Base-by-base conservation (phyloP, 2,888 invertebrate species). In the Sinohyriopsis cumingii region DNA sequence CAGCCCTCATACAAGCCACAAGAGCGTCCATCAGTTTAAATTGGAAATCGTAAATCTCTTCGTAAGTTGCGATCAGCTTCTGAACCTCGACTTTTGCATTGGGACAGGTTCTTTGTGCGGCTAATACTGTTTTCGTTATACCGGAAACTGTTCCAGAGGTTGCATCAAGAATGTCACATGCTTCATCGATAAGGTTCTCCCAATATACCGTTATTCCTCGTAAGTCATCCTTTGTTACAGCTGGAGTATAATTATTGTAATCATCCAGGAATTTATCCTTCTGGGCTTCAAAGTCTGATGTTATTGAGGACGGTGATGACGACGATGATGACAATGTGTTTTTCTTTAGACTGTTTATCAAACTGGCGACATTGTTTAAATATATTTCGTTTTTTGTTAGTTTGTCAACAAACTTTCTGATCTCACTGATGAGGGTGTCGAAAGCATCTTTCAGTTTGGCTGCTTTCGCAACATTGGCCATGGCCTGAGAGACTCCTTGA, bases 21-120 rank as follows among this genome's bases (percentile, higher is more conserved):
- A 63, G 45, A 7, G 63, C 19, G 54, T 63, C 63, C 63, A 63
- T 63, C 63, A 63, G 12, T 24, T 63, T 55, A 63, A 63, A 63
- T 53, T 63, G 63, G 18, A 63, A 63, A 15, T 63, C 63, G 55
- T 54, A 63, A 33, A 63, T 63, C 24, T 63, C 63, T 63, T 63
- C 63, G 15, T 53, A 24, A 9, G 55, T 19, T 9, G 54, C 24
- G 18, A 63, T 54, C 15, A 63, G 4, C 55, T 53, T 63, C 5
- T 63, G 63, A 45, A 63, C 55, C 22, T 63, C 63, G 4, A 53
- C 54, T 22, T 63, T 63, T 1, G 63, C 63, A 24, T 63, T 55
- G n/a, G n/a, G 24, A 19, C 63, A 63, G 7, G 3, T 24, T 24
- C 54, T 63, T n/a, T 55, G 24, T 19, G 55, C 18, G 53, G 63